Evolutionary conservation across 2,113 vertebrate genomes (phyloP).

Genomic region (Scomber scombrus): DNA sequence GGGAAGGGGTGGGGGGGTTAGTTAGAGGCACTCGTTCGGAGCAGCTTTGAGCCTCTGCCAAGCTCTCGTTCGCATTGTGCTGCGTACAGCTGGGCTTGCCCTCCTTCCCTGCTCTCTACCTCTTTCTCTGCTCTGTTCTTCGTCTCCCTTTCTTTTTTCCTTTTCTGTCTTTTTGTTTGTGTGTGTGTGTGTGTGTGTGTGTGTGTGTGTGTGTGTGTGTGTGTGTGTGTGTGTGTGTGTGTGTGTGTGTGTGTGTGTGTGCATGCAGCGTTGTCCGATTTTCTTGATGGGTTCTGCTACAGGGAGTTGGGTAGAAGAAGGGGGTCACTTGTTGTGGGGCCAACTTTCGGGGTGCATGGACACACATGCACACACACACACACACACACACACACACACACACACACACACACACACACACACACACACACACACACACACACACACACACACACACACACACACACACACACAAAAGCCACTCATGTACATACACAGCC

Average conservation of each 20-base stretch:
- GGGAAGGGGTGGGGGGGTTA: constrained; percentile 73
- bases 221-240: background rate
- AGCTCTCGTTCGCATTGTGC: constrained; percentile 87
- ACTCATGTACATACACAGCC: no score
- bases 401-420: constrained; percentile 49
- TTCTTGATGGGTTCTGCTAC: constrained; percentile 75
- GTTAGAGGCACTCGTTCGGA: constrained; percentile 88
- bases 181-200: background rate
- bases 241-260: constrained; percentile 28
- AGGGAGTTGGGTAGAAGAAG: constrained; percentile 44
- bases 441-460: constrained; percentile 60
- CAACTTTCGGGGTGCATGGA: constrained; percentile 69
- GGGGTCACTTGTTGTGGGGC: constrained; percentile 79
- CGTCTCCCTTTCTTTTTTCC: constrained; percentile 55
- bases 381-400: constrained; percentile 42
- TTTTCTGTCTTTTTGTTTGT: constrained; percentile 29
- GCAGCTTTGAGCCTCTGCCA: constrained; percentile 92
- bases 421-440: no score
- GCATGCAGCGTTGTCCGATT: constrained; percentile 68
- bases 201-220: constrained; percentile 23
- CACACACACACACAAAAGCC: background rate
- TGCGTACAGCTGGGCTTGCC: constrained; percentile 89
- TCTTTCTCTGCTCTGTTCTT: constrained; percentile 67
- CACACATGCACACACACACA: constrained; percentile 17
- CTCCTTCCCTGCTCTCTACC: constrained; percentile 75